Evolutionary conservation across 2,113 vertebrate species (phyloP), one percentile per base, ranked within the genome.

Genomic region (Leptodactylus fuscus): DNA sequence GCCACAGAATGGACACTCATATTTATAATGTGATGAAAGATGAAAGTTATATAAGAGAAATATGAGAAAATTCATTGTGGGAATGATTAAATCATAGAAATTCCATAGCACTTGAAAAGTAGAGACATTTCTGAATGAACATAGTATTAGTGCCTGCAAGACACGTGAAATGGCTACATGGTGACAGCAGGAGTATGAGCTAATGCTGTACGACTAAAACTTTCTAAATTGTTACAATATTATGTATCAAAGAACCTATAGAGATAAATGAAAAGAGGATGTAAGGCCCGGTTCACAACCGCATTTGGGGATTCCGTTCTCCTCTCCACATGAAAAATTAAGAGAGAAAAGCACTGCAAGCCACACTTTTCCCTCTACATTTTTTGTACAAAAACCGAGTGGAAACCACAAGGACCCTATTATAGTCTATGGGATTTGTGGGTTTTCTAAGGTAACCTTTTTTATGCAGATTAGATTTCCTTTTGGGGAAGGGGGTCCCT

Each of bases 1-100:
- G 77, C 51, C 53, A 60, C 53, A 79, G 77, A 79, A 79, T 16
- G 77, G 38, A 79, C 36, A 41, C 36, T 79, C 53, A 79, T 41
- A 24, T 18, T 27, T 60, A 36, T 60, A 60, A 22, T 41, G 36
- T 41, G 20, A 60, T 60, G n/a, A 51, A 60, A 79, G 34, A 60
- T 22, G 18, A 9, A 79, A 60, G n/a, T 34, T 60, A 79, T 79
- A 53, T 55, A n/a, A n/a, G n/a, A n/a, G 29, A 76, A 79, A 79
- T 27, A 60, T 41, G 55, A 27, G 53, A 79, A 79, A 60, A 38
- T 41, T 44, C 18, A 60, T 53, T 79, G 77, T 44, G 53, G 53
- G 77, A 60, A 16, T 1, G 36, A 75, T 34, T 32, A 75, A 82
- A 44, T 27, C 34, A 60, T 70, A 62, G 16, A 74, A 83, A 83